Base-by-base conservation (phyloP, 2,888 invertebrate genomes). In the Leucoptera coffeella region DNA sequence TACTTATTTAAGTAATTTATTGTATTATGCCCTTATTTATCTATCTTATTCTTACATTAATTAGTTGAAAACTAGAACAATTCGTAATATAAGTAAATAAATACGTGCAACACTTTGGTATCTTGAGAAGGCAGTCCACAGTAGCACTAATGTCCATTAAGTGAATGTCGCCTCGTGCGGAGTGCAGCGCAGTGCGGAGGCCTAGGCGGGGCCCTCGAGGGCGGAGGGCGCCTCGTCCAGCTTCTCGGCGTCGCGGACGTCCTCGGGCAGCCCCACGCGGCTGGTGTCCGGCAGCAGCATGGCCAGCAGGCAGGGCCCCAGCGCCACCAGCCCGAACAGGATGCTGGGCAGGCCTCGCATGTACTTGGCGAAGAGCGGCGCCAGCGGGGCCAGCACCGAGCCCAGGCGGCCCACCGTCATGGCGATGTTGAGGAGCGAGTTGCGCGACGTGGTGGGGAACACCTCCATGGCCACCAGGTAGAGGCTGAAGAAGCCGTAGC, bases 401-500 rank as follows among this genome's bases (percentile, higher is more conserved):
- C 82, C 82, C 23, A 80, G 46, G 26, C 81, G 55, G 28, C 80
- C 81, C 14, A 79, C 59, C 38, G 78, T 82, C 33, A 75, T 78
- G 41, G 80, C 80, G 32, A 74, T 64, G 33, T 78, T 80, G 45
- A 78, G 73, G 35, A 81, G 61, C 0, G 78, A 77, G 50, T 81
- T 79, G 25, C 82, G 51, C 14, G 79, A 56, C 3, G 72, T 73
- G 19, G 82, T 82, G n/a, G 82, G 82, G 47, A 82, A 82, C 42
- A 80, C 64, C 54, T 82, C 82, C 38, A 82, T 73, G 2, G 83
- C 78, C 36, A 79, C 78, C 42, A 82, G 74, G 43, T 77, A 73
- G 37, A 82, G 44, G 10, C 77, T 74, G 40, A 79, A 76, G 40
- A 80, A 72, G 5, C 82, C 77, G 39, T 77, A 75, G 23, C 80